These are phyloP conservation scores for Radopholus similis DNA, from an alignment of 1,140 invertebrate genomes.

Conservation along the genomic window DNA sequence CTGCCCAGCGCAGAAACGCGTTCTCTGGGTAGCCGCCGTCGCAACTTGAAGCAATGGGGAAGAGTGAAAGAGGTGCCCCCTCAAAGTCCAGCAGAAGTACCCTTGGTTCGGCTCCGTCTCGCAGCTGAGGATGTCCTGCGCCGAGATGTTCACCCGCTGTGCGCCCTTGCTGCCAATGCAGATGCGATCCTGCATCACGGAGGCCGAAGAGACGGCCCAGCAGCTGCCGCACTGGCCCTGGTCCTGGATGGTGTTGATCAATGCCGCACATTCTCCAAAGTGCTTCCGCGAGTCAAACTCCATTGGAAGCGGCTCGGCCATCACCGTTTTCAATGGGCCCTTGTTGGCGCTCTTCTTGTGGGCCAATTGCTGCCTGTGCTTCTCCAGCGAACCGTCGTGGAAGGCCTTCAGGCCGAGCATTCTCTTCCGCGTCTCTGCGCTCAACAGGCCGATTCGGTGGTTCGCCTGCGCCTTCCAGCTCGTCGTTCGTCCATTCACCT, in stretches of 20 bases:
- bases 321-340: too few relatives aligned
- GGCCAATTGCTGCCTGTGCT: too few relatives aligned
- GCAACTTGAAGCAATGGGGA: background rate
- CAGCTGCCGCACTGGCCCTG: conserved; percentile 12
- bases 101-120: background rate
- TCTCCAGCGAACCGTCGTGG: too few relatives aligned
- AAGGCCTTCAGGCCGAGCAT: too few relatives aligned
- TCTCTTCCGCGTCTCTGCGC: too few relatives aligned
- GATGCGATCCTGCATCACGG: conserved; percentile 8
- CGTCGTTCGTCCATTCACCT: too few relatives aligned
- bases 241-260: background rate
- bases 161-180: background rate
- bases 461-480: too few relatives aligned
- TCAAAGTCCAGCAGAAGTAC: background rate
- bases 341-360: too few relatives aligned
- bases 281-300: background rate
- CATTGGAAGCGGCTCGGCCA: too few relatives aligned
- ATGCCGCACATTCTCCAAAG: background rate
- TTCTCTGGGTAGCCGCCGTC: background rate
- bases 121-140: conserved; percentile 1
- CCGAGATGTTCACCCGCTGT: background rate
- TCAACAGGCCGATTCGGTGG: too few relatives aligned
- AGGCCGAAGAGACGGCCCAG: conserved; percentile 16
- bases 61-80: background rate
- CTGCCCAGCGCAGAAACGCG: background rate